Evolutionary conservation across 2,797 vertebrate species (phyloP).

Genomic region (Neosilurus hyrtlii): DNA sequence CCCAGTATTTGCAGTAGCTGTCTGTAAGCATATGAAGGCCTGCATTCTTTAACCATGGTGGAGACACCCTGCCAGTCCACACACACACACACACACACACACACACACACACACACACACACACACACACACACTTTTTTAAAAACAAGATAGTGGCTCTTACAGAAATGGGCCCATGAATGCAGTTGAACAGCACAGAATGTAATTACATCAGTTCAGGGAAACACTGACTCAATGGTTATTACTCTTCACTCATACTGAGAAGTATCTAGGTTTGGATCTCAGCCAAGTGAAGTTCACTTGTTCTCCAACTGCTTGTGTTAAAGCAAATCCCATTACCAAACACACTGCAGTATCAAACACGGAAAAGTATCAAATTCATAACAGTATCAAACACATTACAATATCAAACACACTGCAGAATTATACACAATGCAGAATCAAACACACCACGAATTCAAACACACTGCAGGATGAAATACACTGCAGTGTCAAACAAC

Average conservation of each 20-base stretch:
- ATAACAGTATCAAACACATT: neutral
- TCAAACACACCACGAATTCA: neutral
- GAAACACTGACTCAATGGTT: too few relatives aligned
- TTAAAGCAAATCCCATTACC: neutral
- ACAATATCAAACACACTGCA: neutral
- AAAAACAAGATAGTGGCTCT: slow-evolving; percentile 43
- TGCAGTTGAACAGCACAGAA: neutral
- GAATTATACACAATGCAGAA: neutral
- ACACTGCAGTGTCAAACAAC: too few relatives aligned
- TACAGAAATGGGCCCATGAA: slow-evolving; percentile 23
- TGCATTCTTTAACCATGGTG: slow-evolving; percentile 42
- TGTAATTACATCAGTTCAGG: neutral
- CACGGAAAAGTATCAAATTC: too few relatives aligned
- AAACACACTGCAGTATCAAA: too few relatives aligned
- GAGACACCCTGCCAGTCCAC: slow-evolving; percentile 38
- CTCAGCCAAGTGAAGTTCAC: too few relatives aligned
- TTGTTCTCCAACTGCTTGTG: too few relatives aligned
- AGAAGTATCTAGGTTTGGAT: too few relatives aligned
- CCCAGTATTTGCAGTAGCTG: slow-evolving; percentile 38
- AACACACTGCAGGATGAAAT: neutral
- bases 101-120: slow-evolving; percentile 23
- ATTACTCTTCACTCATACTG: too few relatives aligned
- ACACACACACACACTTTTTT: slow-evolving; percentile 31
- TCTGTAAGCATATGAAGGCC: slow-evolving; percentile 54
- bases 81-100: slow-evolving; percentile 23